Evolutionary conservation across 1,140 invertebrate genomes (phyloP).

Genomic region (Cryptotermes secundus): DNA sequence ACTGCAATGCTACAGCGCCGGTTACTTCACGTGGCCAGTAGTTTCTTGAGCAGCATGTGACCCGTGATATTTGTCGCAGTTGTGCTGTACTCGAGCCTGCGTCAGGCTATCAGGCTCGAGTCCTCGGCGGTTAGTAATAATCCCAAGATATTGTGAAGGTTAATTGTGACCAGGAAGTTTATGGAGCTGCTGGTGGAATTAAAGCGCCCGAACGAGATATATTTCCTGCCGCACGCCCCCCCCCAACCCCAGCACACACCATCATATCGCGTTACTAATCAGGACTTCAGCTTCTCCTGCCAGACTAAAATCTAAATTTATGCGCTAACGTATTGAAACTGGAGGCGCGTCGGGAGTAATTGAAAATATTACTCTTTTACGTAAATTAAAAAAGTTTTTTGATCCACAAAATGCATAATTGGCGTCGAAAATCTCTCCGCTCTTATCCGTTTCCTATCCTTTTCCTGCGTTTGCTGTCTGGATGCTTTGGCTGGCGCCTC

Average conservation of each 20-base stretch:
- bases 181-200: not conserved
- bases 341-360: slow-evolving; percentile 19
- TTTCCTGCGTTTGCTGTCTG: not conserved
- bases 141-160: not conserved
- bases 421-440: not conserved
- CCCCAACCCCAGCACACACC: not conserved
- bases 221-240: not conserved
- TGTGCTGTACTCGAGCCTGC: too few relatives aligned
- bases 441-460: too few relatives aligned
- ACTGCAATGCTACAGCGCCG: too few relatives aligned
- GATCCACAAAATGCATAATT: slow-evolving; percentile 32
- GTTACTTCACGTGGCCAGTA: too few relatives aligned
- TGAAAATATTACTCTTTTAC: slow-evolving; percentile 33
- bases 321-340: slow-evolving; percentile 25
- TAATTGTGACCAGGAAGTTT: not conserved
- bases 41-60: too few relatives aligned
- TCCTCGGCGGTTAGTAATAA: too few relatives aligned
- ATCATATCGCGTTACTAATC: not conserved
- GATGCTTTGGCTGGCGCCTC: not conserved
- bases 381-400: slow-evolving; percentile 34
- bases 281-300: not conserved
- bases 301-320: slow-evolving; percentile 27
- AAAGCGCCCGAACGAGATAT: not conserved
- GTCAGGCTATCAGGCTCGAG: too few relatives aligned
- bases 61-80: too few relatives aligned